Percentiles rank a stretch among this genome's conserved stretches.
Evolutionary conservation across 2,113 vertebrate genomes (phyloP).

Genomic region (Peucedramus taeniatus): DNA sequence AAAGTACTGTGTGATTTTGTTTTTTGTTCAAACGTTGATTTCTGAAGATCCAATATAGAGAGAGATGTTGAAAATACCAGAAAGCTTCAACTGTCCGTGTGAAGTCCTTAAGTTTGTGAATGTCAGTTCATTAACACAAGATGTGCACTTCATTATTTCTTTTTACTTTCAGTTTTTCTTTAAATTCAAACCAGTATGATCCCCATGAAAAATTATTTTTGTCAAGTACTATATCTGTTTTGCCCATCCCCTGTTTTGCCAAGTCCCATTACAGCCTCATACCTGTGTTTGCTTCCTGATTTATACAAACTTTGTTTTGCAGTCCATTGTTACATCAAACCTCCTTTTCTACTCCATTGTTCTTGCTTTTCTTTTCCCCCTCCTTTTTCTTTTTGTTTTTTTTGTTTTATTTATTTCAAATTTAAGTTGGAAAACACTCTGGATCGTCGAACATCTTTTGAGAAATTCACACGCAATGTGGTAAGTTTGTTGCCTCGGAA

Average conservation of each 20-base stretch:
- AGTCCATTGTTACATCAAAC: conserved; percentile 59
- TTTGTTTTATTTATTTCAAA: conserved; percentile 42
- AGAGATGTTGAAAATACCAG: conserved; percentile 62
- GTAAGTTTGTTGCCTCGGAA: conserved; percentile 75
- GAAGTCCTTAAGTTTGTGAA: conserved; percentile 44
- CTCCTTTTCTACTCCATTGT: conserved; percentile 68
- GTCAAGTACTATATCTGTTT: neutral
- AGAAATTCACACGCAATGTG: conserved; percentile 84
- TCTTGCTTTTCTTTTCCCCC: conserved; percentile 39
- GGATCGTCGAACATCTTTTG: conserved; percentile 84
- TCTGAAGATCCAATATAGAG: conserved; percentile 60
- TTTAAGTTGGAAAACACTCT: conserved; percentile 80
- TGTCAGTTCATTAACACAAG: conserved; percentile 38
- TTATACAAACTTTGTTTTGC: conserved; percentile 46
- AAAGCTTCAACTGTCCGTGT: conserved; percentile 24
- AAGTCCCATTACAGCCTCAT: neutral
- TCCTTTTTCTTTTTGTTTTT: conserved; percentile 34
- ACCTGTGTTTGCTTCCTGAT: conserved; percentile 21
- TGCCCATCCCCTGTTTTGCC: neutral
- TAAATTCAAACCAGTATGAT: conserved; percentile 15
- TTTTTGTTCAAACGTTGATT: conserved; percentile 63
- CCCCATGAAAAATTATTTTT: conserved; percentile 5
- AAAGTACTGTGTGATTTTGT: conserved; percentile 55
- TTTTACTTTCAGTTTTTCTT: conserved; percentile 59
- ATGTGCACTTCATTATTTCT: conserved; percentile 39